Percentiles rank a stretch among this genome's conserved stretches.
Evolutionary conservation across 1,140 invertebrate species (phyloP).

Genomic region (Yoshiicerus persimilis): DNA sequence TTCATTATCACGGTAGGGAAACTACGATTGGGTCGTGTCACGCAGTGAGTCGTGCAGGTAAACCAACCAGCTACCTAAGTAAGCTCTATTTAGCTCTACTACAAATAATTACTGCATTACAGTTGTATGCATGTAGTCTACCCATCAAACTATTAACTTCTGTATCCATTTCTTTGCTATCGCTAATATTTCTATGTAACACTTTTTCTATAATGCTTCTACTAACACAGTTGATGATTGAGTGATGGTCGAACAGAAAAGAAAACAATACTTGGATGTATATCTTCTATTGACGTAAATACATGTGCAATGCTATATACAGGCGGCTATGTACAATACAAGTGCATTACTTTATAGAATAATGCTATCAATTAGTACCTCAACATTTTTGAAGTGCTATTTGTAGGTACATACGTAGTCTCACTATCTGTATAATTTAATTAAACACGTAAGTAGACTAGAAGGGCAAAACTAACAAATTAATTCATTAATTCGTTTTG

Average conservation of each 20-base stretch:
- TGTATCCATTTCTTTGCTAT: not conserved
- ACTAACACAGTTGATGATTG: not conserved
- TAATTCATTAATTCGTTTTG: not conserved
- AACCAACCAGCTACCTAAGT: slow-evolving; percentile 8
- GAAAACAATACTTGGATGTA: not conserved
- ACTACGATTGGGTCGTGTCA: slow-evolving; percentile 1
- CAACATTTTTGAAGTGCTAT: not conserved
- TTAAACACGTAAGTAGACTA: not conserved
- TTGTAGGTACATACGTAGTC: not conserved
- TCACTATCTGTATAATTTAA: not conserved
- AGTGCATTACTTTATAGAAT: no score
- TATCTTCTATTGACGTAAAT: no score
- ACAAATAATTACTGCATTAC: not conserved
- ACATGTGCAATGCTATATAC: not conserved
- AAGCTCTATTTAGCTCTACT: slow-evolving; percentile 1
- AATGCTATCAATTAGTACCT: no score
- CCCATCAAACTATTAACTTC: not conserved
- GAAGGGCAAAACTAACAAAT: not conserved
- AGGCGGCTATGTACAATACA: no score
- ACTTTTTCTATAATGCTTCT: not conserved
- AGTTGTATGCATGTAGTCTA: not conserved
- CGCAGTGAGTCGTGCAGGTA: slow-evolving; percentile 10
- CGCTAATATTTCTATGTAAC: not conserved
- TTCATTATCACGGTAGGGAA: slow-evolving; percentile 19
- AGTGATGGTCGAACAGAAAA: not conserved